phyloP scores from a whole-genome alignment of 2,113 vertebrate genomes.

The Dicrurus megarhynchus region DNA sequence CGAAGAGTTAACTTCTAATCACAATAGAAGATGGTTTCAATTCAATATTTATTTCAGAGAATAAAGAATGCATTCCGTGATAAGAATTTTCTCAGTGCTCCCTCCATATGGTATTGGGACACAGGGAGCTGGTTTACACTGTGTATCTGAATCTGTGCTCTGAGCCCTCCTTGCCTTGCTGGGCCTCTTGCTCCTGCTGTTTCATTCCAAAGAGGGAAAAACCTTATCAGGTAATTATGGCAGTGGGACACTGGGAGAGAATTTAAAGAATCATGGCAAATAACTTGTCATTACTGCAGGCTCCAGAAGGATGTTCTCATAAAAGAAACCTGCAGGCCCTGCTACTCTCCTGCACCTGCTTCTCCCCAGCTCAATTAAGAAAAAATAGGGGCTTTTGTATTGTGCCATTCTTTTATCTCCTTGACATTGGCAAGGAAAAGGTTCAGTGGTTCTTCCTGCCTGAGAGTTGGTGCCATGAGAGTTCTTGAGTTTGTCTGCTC shows the following conservation, averaged over 20 bases:
- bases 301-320: constrained; percentile 36
- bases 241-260: constrained; percentile 3
- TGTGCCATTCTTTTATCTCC: not conserved
- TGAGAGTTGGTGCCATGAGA: not conserved
- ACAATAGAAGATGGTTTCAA: not conserved
- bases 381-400: not conserved
- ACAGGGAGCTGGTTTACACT: not conserved
- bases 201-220: not conserved
- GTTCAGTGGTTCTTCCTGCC: not conserved
- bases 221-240: not conserved
- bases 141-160: not conserved
- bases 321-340: constrained; percentile 29
- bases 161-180: not conserved
- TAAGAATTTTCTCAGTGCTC: not conserved
- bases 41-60: not conserved
- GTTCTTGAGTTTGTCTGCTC: not conserved
- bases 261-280: constrained; percentile 31
- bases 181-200: not conserved
- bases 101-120: not conserved
- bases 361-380: constrained; percentile 3
- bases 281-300: not conserved
- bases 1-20: not conserved
- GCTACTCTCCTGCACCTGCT: constrained; percentile 39
- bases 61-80: not conserved
- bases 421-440: not conserved